Evolutionary conservation across 2,797 vertebrate species (phyloP), one percentile per base, ranked within the genome.

Genomic region (Gobionotothen gibberifrons): DNA sequence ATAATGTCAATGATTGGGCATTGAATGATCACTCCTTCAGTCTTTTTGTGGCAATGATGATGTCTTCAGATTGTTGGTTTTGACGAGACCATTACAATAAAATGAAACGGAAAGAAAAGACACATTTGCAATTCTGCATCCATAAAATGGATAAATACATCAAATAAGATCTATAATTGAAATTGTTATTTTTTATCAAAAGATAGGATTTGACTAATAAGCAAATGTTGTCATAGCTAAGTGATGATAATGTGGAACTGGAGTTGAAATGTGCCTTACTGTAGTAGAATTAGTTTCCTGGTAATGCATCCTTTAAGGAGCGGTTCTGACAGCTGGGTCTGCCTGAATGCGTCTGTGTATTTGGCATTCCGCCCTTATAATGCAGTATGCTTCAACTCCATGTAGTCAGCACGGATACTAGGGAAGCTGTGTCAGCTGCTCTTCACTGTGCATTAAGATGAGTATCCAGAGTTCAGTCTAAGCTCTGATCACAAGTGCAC

Each of bases 371-470:
- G 86, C 71, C 69, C 75, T 82, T 69, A 85, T 82, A 85, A 85
- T 85, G 87, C 87, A 84, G 81, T 69, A 72, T 76, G 66, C 71
- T 42, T 71, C 58, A 70, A 46, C 68, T 71, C 68, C 81, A 85
- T 79, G 80, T 68, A 72, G 74, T 80, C 79, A 74, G 78, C 63
- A 21, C 63, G 76, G 75, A 85, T 74, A 54, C 58, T 6, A 43
- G 67, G 55, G 46, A 68, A 78, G 86, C 85, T 82, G 82, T 69
- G 78, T 91, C 89, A 90, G 89, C 90, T 84, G 59, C 72, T 79
- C 70, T 76, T 15, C 73, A 40, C 64, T 65, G 6, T 78, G 68
- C 74, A 76, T 78, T 89, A 76, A 80, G 84, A 79, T 40, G 42
- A 80, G 60, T 53, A 42, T 70, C 61, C 76, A 82, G 53, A 71